A percentile compares a stretch with the other conserved stretches of the same genome.
phyloP scores from a whole-genome alignment of 2,888 invertebrate species.

The Drosophila atroscutellata region DNA sequence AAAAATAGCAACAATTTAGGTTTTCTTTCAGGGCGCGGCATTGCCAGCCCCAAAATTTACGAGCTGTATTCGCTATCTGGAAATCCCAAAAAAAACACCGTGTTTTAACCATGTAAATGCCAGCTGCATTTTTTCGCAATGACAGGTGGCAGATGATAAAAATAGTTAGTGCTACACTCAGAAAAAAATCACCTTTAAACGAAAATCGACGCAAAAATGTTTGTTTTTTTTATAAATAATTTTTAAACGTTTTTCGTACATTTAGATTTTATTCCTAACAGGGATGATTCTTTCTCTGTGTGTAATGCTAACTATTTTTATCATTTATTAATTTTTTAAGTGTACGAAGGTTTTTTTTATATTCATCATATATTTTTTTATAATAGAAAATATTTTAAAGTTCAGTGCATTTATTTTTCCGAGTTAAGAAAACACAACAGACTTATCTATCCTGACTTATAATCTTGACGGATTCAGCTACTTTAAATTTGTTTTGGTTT shows the following conservation, averaged over 20 bases:
- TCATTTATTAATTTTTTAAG: not conserved
- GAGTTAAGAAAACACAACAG: not conserved
- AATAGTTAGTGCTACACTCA: not conserved
- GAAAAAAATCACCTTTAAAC: not conserved
- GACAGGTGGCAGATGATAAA: not conserved
- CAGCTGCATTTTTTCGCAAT: not conserved
- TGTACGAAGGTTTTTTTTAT: not conserved
- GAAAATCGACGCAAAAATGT: not conserved
- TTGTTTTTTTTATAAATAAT: not conserved
- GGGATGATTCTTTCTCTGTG: not conserved
- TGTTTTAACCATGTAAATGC: slow-evolving; percentile 9
- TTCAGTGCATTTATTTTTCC: not conserved
- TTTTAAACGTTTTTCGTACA: not conserved
- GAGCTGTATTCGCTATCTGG: slow-evolving; percentile 13
- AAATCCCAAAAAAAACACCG: not conserved
- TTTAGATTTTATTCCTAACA: not conserved
- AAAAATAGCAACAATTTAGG: slow-evolving; percentile 15
- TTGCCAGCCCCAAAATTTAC: slow-evolving; percentile 40
- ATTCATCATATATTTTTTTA: not conserved
- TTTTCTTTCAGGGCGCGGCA: slow-evolving; percentile 16
- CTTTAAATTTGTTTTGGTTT: not conserved
- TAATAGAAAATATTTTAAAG: not conserved
- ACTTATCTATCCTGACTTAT: not conserved
- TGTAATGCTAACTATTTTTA: not conserved
- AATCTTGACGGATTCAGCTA: not conserved